Base-by-base conservation (phyloP, 2,113 vertebrate genomes). In the Crotalus helleri region DNA sequence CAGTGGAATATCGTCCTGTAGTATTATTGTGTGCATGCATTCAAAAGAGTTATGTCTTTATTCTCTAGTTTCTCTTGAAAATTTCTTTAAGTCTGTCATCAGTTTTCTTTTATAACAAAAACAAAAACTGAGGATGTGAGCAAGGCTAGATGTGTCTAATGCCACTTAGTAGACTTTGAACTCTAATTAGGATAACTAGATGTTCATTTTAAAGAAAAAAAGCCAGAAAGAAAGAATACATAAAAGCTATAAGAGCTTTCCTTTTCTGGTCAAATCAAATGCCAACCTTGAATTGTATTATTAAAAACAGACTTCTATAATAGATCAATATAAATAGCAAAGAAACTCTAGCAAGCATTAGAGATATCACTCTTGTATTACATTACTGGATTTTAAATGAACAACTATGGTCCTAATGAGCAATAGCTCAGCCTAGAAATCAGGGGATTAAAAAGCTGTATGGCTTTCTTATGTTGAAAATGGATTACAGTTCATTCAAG, bases 151-250 rank as follows among this genome's bases (percentile, higher is more conserved):
- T 94, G 96, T 92, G 85, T 89, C 96, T 97, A 95, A 97, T 96
- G 96, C 96, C 93, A 93, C 96, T 96, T 95, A 85, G 92, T 94
- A 95, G 91, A 1, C 94, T 96, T 95, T 89, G 91, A 94, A 96
- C 96, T 94, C 96, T 97, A 97, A 97, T 98, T 97, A 98, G 97
- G 96, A 95, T 89, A 97, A 98, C 96, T 93, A 92, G 92, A 90
- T 96, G 93, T 96, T 96, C 96, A 97, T 96, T 97, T 96, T 95
- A 95, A 96, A 93, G 95, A 93, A 94, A 97, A 90, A 95, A 94
- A 92, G 89, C 8, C 69, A 90, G 95, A 94, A 85, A 87, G 96
- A 95, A 97, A 94, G 92, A 94, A 92, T 91, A 29, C 9, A 0
- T 64, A 94, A 95, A 97, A 96, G 95, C 95, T 51, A 94, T 95